Conservation (phyloP, 2,888 invertebrate genomes). For the Himalopsyche japonica region DNA sequence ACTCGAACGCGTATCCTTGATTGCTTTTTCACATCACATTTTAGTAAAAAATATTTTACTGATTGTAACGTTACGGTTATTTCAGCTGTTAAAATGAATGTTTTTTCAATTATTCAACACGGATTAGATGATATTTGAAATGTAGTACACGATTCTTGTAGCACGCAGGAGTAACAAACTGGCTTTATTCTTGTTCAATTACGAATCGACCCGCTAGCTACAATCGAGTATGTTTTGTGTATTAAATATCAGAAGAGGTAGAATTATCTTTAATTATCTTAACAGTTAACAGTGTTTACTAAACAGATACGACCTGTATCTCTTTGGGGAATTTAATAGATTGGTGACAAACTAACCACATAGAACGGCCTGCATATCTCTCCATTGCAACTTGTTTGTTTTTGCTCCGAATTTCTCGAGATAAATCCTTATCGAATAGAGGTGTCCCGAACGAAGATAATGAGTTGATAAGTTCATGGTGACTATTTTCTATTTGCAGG, state of each 20-base stretch:
- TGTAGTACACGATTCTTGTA: too few relatives aligned
- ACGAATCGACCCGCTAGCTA: slow-evolving; percentile 24
- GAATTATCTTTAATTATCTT: slow-evolving; percentile 41
- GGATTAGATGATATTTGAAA: too few relatives aligned
- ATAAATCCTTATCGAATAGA: not conserved
- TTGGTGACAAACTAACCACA: slow-evolving; percentile 29
- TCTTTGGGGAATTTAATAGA: slow-evolving; percentile 35
- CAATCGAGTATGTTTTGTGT: slow-evolving; percentile 34
- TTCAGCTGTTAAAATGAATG: too few relatives aligned
- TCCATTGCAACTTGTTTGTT: not conserved
- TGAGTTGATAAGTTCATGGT: not conserved
- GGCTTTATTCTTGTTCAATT: not conserved
- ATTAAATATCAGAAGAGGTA: slow-evolving; percentile 38
- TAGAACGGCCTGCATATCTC: slow-evolving; percentile 17
- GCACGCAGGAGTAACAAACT: too few relatives aligned
- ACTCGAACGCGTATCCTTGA: too few relatives aligned
- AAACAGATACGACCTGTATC: slow-evolving; percentile 34
- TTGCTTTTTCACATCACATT: too few relatives aligned
- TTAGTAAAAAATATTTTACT: too few relatives aligned
- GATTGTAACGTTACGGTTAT: too few relatives aligned
- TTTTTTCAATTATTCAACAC: too few relatives aligned
- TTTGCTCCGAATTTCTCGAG: not conserved
- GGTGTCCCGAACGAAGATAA: not conserved
- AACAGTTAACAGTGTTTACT: slow-evolving; percentile 40
- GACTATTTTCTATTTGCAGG: not conserved